Conservation (phyloP, 2,888 invertebrate species). For the Archaeoteleia sp. region DNA sequence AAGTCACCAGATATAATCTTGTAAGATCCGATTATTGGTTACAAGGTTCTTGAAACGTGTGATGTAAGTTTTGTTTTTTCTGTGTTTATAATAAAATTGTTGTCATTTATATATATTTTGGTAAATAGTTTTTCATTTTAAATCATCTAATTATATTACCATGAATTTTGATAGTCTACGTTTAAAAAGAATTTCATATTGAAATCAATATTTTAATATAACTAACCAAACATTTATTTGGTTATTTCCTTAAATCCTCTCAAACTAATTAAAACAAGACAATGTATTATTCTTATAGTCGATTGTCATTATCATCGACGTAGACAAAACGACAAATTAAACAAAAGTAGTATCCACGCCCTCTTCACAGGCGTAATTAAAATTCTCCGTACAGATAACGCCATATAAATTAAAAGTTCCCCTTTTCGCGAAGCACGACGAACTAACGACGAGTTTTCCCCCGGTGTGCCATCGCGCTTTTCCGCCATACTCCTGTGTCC, state of each 20-base stretch:
- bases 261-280: no score
- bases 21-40: slow-evolving; percentile 27
- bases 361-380: slow-evolving; percentile 60
- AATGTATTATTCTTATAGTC: background rate
- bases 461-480: slow-evolving; percentile 32
- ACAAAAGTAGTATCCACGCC: slow-evolving; percentile 10
- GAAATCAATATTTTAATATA: no score
- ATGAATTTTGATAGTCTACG: no score
- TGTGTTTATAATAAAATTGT: no score
- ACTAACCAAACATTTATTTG: no score
- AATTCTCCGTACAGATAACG: slow-evolving; percentile 64
- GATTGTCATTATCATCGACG: slow-evolving; percentile 7
- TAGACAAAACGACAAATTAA: slow-evolving; percentile 18
- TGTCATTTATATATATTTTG: no score
- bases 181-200: no score
- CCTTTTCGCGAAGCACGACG: slow-evolving; percentile 17
- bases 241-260: no score
- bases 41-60: no score
- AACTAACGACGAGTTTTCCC: slow-evolving; percentile 19
- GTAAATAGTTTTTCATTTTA: no score
- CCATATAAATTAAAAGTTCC: slow-evolving; percentile 65
- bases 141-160: no score
- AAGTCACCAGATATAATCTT: slow-evolving; percentile 6
- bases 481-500: slow-evolving; percentile 30
- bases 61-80: no score